Evolutionary conservation across 2,113 vertebrate species (phyloP).

Genomic region (Corythoichthys haematopterus): DNA sequence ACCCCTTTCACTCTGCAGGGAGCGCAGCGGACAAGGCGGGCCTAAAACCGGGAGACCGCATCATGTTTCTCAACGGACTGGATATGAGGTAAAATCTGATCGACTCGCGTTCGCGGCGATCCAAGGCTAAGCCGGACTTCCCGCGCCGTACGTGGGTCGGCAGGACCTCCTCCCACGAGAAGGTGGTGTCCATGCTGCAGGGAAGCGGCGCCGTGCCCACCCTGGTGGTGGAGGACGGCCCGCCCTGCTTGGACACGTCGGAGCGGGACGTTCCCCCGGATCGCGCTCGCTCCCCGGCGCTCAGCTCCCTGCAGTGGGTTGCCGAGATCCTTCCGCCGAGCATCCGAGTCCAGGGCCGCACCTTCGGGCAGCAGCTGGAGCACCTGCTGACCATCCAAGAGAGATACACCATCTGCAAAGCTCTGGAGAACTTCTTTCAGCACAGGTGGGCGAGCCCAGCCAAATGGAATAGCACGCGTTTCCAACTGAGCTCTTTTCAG

Average conservation of each 20-base stretch:
- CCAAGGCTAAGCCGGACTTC: not conserved
- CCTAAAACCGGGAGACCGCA: constrained; percentile 89
- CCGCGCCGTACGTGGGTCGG: constrained; percentile 8
- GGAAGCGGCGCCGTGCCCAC: constrained; percentile 97
- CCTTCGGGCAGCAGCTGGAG: constrained; percentile 96
- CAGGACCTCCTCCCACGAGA: constrained; percentile 95
- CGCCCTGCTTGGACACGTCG: constrained; percentile 67
- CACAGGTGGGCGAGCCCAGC: constrained; percentile 70
- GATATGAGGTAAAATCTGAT: constrained; percentile 86
- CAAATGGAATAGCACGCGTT: no score
- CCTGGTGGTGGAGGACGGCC: constrained; percentile 91
- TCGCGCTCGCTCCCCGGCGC: constrained; percentile 75
- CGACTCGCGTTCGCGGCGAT: no score
- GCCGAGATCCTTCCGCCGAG: constrained; percentile 94
- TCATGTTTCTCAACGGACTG: constrained; percentile 93
- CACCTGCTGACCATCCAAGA: constrained; percentile 90
- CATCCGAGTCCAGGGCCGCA: constrained; percentile 91
- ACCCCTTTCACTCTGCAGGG: constrained; percentile 63
- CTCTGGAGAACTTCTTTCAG: constrained; percentile 96
- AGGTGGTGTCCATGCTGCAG: constrained; percentile 98
- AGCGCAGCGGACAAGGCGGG: constrained; percentile 92
- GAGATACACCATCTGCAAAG: constrained; percentile 87
- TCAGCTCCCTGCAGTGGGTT: constrained; percentile 95
- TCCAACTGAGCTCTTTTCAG: constrained; percentile 50
- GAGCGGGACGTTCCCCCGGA: constrained; percentile 54